Conservation (phyloP, 2,797 vertebrate genomes). For the Limnodromus scolopaceus region DNA sequence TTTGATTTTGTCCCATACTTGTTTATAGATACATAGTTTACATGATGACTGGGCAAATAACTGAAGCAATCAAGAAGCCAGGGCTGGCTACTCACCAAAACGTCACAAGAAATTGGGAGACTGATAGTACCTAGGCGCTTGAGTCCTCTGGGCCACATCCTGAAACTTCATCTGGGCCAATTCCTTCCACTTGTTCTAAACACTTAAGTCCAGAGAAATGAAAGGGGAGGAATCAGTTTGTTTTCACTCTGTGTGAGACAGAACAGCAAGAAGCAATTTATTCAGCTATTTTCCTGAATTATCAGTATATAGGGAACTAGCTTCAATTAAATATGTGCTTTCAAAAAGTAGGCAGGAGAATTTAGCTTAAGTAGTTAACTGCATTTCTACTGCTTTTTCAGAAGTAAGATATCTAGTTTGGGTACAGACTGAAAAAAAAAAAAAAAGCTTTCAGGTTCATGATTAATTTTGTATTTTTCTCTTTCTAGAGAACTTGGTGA, state of each 20-base stretch:
- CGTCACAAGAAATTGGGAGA: fast-evolving
- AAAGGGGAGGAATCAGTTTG: neutral
- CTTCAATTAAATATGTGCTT: neutral
- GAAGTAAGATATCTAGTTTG: fast-evolving
- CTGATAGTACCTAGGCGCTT: neutral
- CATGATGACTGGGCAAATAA: neutral
- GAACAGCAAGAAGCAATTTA: neutral
- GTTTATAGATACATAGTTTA: neutral
- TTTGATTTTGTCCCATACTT: neutral
- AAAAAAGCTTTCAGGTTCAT: neutral
- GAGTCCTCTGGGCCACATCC: neutral
- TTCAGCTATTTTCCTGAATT: neutral
- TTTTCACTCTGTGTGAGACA: neutral
- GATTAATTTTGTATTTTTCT: neutral
- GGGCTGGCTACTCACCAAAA: neutral
- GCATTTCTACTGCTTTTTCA: no score
- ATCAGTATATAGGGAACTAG: neutral
- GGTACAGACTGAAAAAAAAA: neutral
- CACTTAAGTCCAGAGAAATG: neutral
- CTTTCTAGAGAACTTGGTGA: slow-evolving; percentile 84
- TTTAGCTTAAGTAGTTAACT: neutral
- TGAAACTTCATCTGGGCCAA: neutral
- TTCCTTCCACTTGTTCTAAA: neutral
- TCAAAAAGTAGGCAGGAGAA: neutral
- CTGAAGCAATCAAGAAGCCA: neutral